Evolutionary conservation across 2,797 vertebrate species (phyloP).

Genomic region (Typhlichthys eigenmanni): DNA sequence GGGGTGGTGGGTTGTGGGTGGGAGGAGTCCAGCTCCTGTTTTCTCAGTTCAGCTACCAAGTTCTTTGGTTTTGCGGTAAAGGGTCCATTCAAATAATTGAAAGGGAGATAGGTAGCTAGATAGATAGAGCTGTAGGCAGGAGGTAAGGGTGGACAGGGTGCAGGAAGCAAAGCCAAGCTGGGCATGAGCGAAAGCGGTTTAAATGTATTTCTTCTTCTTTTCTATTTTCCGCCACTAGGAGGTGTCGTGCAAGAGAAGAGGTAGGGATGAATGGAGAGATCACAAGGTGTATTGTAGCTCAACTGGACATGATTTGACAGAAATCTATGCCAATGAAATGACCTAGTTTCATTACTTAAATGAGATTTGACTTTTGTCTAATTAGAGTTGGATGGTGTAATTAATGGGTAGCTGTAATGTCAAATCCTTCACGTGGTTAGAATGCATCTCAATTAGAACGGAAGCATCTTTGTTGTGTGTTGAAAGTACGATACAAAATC

Average conservation of each 20-base stretch:
- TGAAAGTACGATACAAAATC: neutral
- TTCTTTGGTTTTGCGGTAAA: neutral
- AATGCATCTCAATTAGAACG: slow-evolving; percentile 7
- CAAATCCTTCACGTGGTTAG: slow-evolving; percentile 29
- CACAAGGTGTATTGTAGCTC: slow-evolving; percentile 34
- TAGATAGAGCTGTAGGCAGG: slow-evolving; percentile 8
- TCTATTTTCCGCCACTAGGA: slow-evolving; percentile 67
- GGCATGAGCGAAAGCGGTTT: neutral
- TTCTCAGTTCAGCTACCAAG: slow-evolving; percentile 21
- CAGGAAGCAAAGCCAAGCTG: slow-evolving; percentile 1
- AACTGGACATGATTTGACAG: slow-evolving; percentile 47
- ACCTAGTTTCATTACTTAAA: slow-evolving; percentile 63
- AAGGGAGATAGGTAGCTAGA: slow-evolving; percentile 5
- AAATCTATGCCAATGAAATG: slow-evolving; percentile 51
- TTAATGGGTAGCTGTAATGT: slow-evolving; percentile 40
- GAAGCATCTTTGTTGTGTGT: neutral
- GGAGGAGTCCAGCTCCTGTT: slow-evolving; percentile 61
- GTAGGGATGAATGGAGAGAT: slow-evolving; percentile 38
- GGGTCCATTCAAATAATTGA: no score
- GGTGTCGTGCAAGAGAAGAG: slow-evolving; percentile 22
- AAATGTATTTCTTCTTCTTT: slow-evolving; percentile 36
- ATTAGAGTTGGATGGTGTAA: slow-evolving; percentile 60
- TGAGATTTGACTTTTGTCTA: slow-evolving; percentile 57
- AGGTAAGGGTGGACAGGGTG: slow-evolving; percentile 11
- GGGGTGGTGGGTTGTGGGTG: no score